Conservation (phyloP, 2,888 invertebrate species). For the Conus canariensis region DNA sequence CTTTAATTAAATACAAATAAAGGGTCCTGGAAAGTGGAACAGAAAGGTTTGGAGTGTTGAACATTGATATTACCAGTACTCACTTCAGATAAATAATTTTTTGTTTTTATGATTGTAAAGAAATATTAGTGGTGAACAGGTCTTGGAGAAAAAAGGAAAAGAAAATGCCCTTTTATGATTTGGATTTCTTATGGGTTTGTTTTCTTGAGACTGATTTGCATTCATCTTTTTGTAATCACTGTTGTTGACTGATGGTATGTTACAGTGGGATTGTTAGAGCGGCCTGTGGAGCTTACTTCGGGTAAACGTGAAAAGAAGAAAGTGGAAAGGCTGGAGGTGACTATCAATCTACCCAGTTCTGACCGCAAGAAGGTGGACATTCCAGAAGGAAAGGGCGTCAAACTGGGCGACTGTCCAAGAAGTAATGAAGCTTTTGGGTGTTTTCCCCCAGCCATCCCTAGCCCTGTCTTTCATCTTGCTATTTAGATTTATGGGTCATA, state of each 20-base stretch:
- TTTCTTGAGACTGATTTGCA: too few species aligned
- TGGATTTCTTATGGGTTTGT: too few species aligned
- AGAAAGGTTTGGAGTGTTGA: too few species aligned
- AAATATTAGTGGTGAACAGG: too few species aligned
- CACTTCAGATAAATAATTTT: too few species aligned
- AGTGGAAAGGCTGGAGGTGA: conserved; percentile 75
- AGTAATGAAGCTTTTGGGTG: conserved; percentile 80
- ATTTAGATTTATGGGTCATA: not conserved
- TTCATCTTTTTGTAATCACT: too few species aligned
- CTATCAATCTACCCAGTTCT: conserved; percentile 59
- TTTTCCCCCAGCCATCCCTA: not conserved
- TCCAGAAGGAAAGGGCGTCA: conserved; percentile 83
- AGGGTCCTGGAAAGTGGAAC: too few species aligned
- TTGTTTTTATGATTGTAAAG: too few species aligned
- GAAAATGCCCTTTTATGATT: too few species aligned
- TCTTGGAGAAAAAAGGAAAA: too few species aligned
- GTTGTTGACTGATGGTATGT: not conserved
- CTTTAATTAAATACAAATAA: too few species aligned
- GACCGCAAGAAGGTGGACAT: conserved; percentile 75
- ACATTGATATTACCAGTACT: too few species aligned
- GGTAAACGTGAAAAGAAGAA: conserved; percentile 78
- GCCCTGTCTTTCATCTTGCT: not conserved
- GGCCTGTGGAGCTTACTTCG: conserved; percentile 75
- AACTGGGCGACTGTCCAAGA: conserved; percentile 85
- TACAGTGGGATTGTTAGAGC: conserved; percentile 76